Base-by-base conservation (phyloP, 2,797 vertebrate genomes). In the Esox lucius region DNA sequence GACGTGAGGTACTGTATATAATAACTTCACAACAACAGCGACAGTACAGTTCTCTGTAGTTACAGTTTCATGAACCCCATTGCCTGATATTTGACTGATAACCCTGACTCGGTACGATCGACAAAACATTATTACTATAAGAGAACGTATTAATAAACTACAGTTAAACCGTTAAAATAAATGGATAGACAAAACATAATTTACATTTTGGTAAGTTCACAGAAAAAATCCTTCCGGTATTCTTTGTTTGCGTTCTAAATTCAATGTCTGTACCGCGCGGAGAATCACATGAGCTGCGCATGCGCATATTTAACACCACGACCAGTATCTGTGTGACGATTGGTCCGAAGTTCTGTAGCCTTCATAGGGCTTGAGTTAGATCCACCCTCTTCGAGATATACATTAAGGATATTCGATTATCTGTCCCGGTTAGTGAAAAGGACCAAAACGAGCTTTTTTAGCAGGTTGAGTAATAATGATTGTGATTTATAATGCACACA, bases 261-360 rank as follows among this genome's bases (percentile, higher is more conserved):
- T 17, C n/a, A n/a, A 2, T 49, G 15, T n/a, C 69, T 53, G 24
- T 70, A 46, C 69, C 69, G 69, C 69, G 69, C 69, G 13, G 1
- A 7, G 15, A 28, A 16, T 16, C 64, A 51, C 26, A 11, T 17
- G 28, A 11, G 16, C 49, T 56, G 17, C 24, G 69, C 69, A 51
- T 70, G 69, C 49, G 69, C 69, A 70, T 0, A 70, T 4, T 33
- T 24, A 48, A 26, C 16, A 70, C 8, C 8, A 13, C 17, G 17
- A 53, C 16, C 7, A 17, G n/a, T 8, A 26, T 70, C 68, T 70
- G 16, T n/a, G 11, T 9, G 7, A 33, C 31, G 26, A 70, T 70
- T 70, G 49, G 69, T 53, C 17, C 7, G 69, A n/a, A 39, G 11
- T 70, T 16, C 24, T 26, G 51, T 2, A 39, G 35, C 1, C 35